Percentiles rank a stretch among this genome's conserved stretches.
These are phyloP conservation scores for Zaprionus obscuricornis DNA, from an alignment of 2,888 invertebrate genomes.

Conservation along the genomic window DNA sequence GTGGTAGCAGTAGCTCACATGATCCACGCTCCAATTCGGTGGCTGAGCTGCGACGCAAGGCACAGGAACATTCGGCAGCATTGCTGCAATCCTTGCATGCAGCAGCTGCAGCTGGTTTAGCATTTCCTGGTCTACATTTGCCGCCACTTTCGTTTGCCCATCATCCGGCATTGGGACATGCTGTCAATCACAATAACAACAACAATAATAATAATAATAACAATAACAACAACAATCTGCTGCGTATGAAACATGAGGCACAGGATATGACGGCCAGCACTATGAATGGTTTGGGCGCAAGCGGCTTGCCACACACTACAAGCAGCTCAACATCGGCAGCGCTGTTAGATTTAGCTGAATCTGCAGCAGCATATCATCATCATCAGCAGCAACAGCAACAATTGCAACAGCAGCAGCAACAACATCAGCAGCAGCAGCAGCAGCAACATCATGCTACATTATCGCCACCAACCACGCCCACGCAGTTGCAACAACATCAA, in stretches of 20 bases:
- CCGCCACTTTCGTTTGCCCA: constrained; percentile 83
- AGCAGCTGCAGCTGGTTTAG: constrained; percentile 84
- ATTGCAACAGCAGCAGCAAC: constrained; percentile 50
- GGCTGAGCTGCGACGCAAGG: constrained; percentile 95
- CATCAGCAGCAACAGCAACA: constrained; percentile 66
- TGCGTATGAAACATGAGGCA: constrained; percentile 80
- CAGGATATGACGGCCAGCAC: constrained; percentile 83
- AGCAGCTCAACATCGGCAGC: constrained; percentile 60
- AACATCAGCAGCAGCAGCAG: constrained; percentile 48
- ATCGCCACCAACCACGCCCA: constrained; percentile 80
- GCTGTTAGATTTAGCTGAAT: constrained; percentile 64
- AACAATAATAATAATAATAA: constrained; percentile 67
- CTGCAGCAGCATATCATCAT: constrained; percentile 69
- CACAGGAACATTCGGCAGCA: constrained; percentile 97
- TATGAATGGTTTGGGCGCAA: constrained; percentile 79
- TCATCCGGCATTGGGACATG: constrained; percentile 76
- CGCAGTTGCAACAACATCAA: constrained; percentile 52
- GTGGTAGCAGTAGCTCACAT: constrained; percentile 72
- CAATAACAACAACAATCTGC: constrained; percentile 70
- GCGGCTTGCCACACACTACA: constrained; percentile 30
- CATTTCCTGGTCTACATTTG: constrained; percentile 84
- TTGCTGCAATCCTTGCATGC: constrained; percentile 89
- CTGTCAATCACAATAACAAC: constrained; percentile 57
- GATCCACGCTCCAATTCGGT: constrained; percentile 94
- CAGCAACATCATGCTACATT: constrained; percentile 65